Base-by-base conservation (phyloP, 2,113 vertebrate genomes). In the Asarcornis scutulata region DNA sequence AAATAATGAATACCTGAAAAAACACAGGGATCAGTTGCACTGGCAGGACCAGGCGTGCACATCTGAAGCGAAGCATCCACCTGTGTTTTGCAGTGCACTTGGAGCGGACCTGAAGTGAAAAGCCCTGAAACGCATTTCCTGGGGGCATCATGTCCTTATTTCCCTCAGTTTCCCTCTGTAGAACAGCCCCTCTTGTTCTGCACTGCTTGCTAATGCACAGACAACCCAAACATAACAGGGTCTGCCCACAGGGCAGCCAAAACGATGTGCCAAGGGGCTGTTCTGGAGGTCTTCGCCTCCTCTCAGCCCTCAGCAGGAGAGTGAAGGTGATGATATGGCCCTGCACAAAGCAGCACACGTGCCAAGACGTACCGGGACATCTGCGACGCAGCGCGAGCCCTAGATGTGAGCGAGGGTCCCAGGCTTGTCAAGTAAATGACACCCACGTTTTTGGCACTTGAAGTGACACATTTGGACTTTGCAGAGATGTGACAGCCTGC, bases 381-480 rank as follows among this genome's bases (percentile, higher is more conserved):
- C 83, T 78, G 86, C 86, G 67, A 72, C 79, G 29, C 83, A 87
- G 50, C 56, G 34, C 27, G 40, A 89, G 36, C 48, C 62, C 44
- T 73, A 85, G 36, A 84, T 48, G 9, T 17, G 48, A 83, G 36
- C 50, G 66, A 91, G 48, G 62, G 86, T 89, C 96, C 71, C 83
- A 86, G 16, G 90, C 44, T 85, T 64, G 58, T 92, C 83, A 76
- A 79, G 67, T 76, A 91, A 93, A 93, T 85, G 76, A 84, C 58
- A 79, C 34, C 3, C 92, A 82, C 56, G 31, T 69, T 96, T 96
- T 89, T 93, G 91, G 77, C 92, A 93, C 48, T 59, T 17, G 13
- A 31, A 88, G 34, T 82, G 77, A 88, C 73, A 62, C 31, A 86
- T 94, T 84, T 94, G 93, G 77, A 94, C 93, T 93, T 91, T 13